Percentiles rank a stretch among this genome's conserved stretches.
phyloP scores from a whole-genome alignment of 2,797 vertebrate species.

The Mormyrus hasselquistii region DNA sequence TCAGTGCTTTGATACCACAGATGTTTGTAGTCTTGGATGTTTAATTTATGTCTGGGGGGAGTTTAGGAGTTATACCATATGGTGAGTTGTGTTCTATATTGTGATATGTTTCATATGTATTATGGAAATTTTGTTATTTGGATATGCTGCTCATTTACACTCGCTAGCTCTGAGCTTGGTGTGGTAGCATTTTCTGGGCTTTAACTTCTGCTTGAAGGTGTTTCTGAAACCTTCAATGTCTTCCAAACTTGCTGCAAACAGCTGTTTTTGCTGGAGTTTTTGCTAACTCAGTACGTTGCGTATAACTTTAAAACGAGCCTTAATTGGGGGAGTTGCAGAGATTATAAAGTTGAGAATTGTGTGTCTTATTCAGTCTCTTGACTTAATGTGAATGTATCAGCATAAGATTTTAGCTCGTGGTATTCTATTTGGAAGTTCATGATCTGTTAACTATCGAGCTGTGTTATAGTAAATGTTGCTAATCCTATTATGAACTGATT shows the following conservation, averaged over 20 bases:
- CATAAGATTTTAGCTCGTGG: neutral
- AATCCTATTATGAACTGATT: neutral
- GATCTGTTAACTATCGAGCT: neutral
- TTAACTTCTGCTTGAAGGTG: neutral
- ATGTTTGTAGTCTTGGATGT: neutral
- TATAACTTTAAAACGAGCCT: neutral
- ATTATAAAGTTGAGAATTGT: neutral
- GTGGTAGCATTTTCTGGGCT: neutral
- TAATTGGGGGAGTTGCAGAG: neutral
- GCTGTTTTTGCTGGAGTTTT: neutral
- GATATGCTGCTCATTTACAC: neutral
- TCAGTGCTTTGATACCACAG: neutral
- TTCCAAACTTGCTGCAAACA: neutral
- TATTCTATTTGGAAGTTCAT: neutral
- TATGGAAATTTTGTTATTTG: neutral
- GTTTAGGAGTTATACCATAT: neutral
- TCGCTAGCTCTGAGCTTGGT: neutral
- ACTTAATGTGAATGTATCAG: neutral
- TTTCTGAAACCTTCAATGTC: neutral
- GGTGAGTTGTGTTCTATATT: neutral
- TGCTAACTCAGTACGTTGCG: neutral
- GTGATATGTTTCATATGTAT: neutral
- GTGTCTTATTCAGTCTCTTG: neutral
- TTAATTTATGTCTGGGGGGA: neutral
- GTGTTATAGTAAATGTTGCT: neutral